Percentiles rank a stretch among this genome's conserved stretches.
phyloP scores from a whole-genome alignment of 2,113 vertebrate genomes.

The Embiotoca jacksoni region DNA sequence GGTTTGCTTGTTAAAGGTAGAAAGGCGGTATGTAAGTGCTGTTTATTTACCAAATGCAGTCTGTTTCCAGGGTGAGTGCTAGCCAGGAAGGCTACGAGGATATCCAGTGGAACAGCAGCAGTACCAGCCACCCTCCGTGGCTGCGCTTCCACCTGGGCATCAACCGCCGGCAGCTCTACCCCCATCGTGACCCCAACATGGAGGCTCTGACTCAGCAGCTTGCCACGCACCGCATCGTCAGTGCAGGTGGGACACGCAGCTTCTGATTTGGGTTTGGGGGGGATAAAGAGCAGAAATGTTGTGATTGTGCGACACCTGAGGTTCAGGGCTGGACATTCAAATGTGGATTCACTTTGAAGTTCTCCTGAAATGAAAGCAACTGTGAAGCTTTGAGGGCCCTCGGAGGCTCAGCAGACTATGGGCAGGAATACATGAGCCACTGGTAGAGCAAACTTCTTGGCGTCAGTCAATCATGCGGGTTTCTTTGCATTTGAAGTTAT shows the following conservation, averaged over 20 bases:
- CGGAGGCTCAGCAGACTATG: conserved; percentile 15
- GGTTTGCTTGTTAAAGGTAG: neutral
- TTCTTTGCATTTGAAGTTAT: conserved; percentile 4
- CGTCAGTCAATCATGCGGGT: neutral
- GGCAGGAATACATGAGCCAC: conserved; percentile 9
- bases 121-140: conserved; percentile 81
- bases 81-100: conserved; percentile 76
- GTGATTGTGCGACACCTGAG: conserved; percentile 42
- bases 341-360: conserved; percentile 48
- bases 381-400: conserved; percentile 36
- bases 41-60: neutral
- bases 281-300: conserved; percentile 16
- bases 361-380: conserved; percentile 36
- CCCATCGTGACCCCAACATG: conserved; percentile 79
- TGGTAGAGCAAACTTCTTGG: conserved; percentile 9
- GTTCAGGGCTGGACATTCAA: conserved; percentile 44
- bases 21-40: neutral
- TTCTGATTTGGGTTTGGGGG: neutral
- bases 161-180: conserved; percentile 86
- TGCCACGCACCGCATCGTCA: conserved; percentile 76
- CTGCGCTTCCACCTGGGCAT: conserved; percentile 87
- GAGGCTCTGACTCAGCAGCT: conserved; percentile 77
- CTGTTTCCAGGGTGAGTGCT: conserved; percentile 80
- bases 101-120: conserved; percentile 76
- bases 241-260: conserved; percentile 74